A percentile compares a stretch with the other conserved stretches of the same genome.
Evolutionary conservation across 2,888 invertebrate genomes (phyloP).

Genomic region (Hydriomena furcata): DNA sequence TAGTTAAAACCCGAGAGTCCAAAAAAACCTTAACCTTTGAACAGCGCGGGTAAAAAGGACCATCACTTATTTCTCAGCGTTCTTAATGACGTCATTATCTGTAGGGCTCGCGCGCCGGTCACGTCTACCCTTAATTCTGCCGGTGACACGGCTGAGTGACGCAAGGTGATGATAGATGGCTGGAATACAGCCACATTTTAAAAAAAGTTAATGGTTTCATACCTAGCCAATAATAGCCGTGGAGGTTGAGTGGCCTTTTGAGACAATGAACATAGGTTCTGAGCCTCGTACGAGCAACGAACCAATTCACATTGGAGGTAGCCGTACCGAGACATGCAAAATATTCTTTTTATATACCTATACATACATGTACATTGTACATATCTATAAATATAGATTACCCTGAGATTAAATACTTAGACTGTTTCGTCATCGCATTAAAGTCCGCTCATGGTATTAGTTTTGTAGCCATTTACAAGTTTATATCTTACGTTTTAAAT

Average conservation of each 20-base stretch:
- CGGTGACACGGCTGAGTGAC: constrained; percentile 53
- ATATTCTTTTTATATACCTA: too few relatives aligned
- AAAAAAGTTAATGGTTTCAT: constrained; percentile 30
- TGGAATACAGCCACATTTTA: constrained; percentile 36
- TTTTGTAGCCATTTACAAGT: too few relatives aligned
- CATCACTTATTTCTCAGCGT: constrained; percentile 65
- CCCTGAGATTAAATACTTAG: too few relatives aligned
- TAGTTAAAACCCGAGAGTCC: constrained; percentile 28
- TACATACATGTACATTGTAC: too few relatives aligned
- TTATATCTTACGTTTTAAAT: too few relatives aligned
- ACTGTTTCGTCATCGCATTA: too few relatives aligned
- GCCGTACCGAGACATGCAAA: too few relatives aligned
- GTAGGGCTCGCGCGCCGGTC: constrained; percentile 53
- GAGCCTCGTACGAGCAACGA: neutral
- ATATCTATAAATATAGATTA: too few relatives aligned
- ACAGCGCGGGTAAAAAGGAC: constrained; percentile 58
- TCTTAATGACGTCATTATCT: constrained; percentile 78
- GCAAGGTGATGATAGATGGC: constrained; percentile 59
- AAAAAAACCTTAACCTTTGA: constrained; percentile 50
- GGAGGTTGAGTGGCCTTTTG: neutral
- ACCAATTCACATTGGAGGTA: too few relatives aligned
- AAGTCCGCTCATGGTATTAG: too few relatives aligned
- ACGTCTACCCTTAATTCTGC: constrained; percentile 64
- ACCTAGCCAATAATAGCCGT: neutral
- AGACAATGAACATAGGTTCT: neutral